These are phyloP conservation scores for Antheraea assamensis DNA, from an alignment of 2,888 invertebrate species.

Conservation along the genomic window DNA sequence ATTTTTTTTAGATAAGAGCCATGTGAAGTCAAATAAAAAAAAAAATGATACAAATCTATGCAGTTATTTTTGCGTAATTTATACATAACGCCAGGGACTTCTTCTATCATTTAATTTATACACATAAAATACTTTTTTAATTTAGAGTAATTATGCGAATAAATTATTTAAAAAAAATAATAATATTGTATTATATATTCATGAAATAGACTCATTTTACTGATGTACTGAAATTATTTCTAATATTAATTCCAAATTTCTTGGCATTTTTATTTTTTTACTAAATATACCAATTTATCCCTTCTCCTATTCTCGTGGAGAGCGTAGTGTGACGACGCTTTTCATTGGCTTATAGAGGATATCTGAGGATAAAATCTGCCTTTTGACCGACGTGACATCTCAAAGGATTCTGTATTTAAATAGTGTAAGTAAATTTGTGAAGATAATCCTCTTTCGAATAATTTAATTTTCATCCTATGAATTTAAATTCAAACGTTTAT, in stretches of 20 bases:
- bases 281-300: too few relatives aligned
- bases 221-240: background rate
- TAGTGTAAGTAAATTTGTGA: constrained; percentile 2
- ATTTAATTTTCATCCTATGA: background rate
- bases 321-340: background rate
- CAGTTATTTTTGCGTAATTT: too few relatives aligned
- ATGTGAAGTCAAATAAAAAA: too few relatives aligned
- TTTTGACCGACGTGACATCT: constrained; percentile 1
- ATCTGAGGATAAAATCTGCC: constrained; percentile 4
- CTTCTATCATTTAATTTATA: too few relatives aligned
- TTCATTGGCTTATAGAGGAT: background rate
- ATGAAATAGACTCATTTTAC: background rate
- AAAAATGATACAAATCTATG: too few relatives aligned
- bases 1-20: too few relatives aligned
- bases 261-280: too few relatives aligned
- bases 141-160: background rate
- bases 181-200: background rate
- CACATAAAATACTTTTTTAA: too few relatives aligned
- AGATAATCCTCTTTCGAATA: background rate
- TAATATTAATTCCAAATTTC: background rate
- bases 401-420: constrained; percentile 8
- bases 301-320: background rate
- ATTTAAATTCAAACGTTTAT: background rate
- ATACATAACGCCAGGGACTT: too few relatives aligned
- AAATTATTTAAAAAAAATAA: too few relatives aligned